A percentile compares a stretch with the other conserved stretches of the same genome.
These are phyloP conservation scores for Hyles vespertilio DNA, from an alignment of 1,140 invertebrate genomes.

Conservation along the genomic window DNA sequence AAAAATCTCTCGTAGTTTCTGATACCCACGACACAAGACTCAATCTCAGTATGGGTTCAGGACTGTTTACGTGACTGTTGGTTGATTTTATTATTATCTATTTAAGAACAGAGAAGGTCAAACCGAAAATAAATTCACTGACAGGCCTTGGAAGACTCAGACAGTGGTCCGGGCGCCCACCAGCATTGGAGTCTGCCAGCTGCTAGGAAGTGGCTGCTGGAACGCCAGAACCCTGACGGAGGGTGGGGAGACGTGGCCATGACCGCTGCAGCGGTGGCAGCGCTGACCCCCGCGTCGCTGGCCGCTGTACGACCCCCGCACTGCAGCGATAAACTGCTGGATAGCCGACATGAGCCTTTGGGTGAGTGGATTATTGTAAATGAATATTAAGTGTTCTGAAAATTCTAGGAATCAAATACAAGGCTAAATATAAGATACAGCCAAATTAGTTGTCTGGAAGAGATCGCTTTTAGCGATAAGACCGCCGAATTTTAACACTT, in stretches of 20 bases:
- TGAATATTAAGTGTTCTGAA: too few relatives aligned
- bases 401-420: too few relatives aligned
- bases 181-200: constrained; percentile 85
- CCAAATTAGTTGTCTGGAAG: too few relatives aligned
- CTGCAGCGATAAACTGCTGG: constrained; percentile 72
- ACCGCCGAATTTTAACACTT: too few relatives aligned
- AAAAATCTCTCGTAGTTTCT: too few relatives aligned
- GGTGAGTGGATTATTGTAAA: constrained; percentile 31
- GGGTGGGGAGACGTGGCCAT: constrained; percentile 84
- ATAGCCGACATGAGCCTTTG: constrained; percentile 58
- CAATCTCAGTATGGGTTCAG: too few relatives aligned
- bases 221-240: constrained; percentile 83
- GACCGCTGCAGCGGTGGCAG: constrained; percentile 86
- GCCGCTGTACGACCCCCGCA: constrained; percentile 82
- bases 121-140: neutral
- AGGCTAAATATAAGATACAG: too few relatives aligned
- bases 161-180: constrained; percentile 77
- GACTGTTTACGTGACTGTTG: too few relatives aligned
- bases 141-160: constrained; percentile 84
- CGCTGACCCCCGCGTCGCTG: constrained; percentile 81
- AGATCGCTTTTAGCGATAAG: too few relatives aligned
- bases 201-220: constrained; percentile 83
- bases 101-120: too few relatives aligned
- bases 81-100: too few relatives aligned
- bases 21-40: too few relatives aligned